Evolutionary conservation across 2,888 invertebrate species (phyloP), one percentile per base, ranked within the genome.

Genomic region (Drosophila formosana): DNA sequence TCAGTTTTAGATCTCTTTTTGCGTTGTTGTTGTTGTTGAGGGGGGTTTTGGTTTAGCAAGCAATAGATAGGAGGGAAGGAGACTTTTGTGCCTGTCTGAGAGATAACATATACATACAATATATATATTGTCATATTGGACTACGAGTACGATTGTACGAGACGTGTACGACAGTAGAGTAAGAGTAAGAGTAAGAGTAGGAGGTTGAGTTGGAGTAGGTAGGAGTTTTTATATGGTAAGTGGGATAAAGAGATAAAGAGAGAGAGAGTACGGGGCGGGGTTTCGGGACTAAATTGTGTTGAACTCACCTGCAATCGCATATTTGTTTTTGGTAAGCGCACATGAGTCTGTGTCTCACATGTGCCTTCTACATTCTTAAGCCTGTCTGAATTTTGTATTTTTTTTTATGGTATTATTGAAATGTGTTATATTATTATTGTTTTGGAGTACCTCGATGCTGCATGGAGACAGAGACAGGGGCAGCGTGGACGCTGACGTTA

Each of bases 361-460:
- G 66, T 70, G 60, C 62, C 55, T 45, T 46, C 26, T 46, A 32
- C 41, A 30, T 56, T 47, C 49, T 60, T 67, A 43, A 57, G 66
- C 66, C 77, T 77, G 77, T 66, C 62, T 70, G 69, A 70, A 71
- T 75, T 69, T 71, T 69, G 60, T 64, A 49, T 69, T 53, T 75
- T 68, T 68, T 66, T 69, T 66, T 66, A 77, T 67, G 78, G 8
- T 75, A 78, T 80, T 85, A 82, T 76, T 82, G 68, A 71, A 83
- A 85, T 82, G 78, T 82, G 63, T 78, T 79, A 80, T 79, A 80
- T 85, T 75, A 82, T 83, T 80, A 72, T 84, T 58, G 32, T 57
- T 57, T 82, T 81, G 68, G 85, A 81, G 86, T 86, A 86, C 86
- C 86, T 86, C 86, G 81, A 78, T 78, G 83, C 76, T 79, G 72